A percentile compares a stretch with the other conserved stretches of the same genome.
These are phyloP conservation scores for Arrhamphus sclerolepis DNA, from an alignment of 2,797 vertebrate genomes.

Conservation along the genomic window DNA sequence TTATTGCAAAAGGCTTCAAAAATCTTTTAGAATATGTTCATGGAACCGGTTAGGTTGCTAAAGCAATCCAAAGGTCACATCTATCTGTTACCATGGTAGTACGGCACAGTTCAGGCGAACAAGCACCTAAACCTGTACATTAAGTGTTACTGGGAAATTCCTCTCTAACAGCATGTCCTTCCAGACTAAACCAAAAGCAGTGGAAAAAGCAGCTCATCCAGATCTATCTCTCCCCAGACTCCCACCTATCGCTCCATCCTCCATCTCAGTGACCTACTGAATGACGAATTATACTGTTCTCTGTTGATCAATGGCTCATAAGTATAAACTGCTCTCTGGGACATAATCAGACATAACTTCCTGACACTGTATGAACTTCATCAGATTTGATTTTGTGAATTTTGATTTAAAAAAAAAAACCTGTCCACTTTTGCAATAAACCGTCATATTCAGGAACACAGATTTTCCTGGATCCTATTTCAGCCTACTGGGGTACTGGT, in stretches of 20 bases:
- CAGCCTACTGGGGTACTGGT: too few species aligned
- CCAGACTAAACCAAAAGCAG: slow-evolving; percentile 45
- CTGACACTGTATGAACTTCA: slow-evolving; percentile 47
- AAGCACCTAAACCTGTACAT: slow-evolving; percentile 23
- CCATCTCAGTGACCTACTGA: slow-evolving; percentile 58
- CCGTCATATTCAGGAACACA: neutral
- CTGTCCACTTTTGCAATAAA: slow-evolving; percentile 47
- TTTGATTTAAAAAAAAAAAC: slow-evolving; percentile 38
- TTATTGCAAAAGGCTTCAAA: too few species aligned
- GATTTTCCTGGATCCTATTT: too few species aligned
- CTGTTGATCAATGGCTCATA: slow-evolving; percentile 79
- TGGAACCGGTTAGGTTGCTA: too few species aligned
- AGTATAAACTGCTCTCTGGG: slow-evolving; percentile 76
- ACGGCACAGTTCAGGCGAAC: neutral
- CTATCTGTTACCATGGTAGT: neutral
- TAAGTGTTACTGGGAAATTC: slow-evolving; percentile 40
- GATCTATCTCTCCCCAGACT: slow-evolving; percentile 61
- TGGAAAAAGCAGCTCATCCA: slow-evolving; percentile 58
- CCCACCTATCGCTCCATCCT: slow-evolving; percentile 60
- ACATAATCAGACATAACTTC: slow-evolving; percentile 69
- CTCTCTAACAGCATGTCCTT: slow-evolving; percentile 56
- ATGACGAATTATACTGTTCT: slow-evolving; percentile 75
- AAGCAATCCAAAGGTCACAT: neutral
- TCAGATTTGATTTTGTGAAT: slow-evolving; percentile 60
- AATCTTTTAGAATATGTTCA: neutral